Conservation (phyloP, 2,113 vertebrate species). For the Isurus oxyrinchus region DNA sequence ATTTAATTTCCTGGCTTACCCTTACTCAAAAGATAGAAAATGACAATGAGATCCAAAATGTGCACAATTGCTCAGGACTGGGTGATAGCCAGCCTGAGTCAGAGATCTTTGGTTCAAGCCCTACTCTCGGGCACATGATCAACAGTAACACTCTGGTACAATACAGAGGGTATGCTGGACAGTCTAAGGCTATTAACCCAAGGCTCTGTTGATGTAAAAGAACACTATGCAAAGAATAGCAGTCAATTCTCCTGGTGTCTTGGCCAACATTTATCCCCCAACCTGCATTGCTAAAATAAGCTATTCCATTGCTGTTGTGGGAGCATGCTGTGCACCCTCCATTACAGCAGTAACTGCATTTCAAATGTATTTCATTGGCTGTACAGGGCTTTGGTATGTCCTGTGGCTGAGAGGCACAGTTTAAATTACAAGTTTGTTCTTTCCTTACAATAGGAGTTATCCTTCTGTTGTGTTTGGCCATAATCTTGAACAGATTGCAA, state of each 20-base stretch:
- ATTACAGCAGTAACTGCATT: not conserved
- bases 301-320: not conserved
- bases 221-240: not conserved
- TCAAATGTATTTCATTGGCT: not conserved
- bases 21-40: not conserved
- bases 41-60: not conserved
- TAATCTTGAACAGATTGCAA: not conserved
- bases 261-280: not conserved
- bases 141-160: not conserved
- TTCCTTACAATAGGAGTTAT: not conserved
- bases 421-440: not conserved
- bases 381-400: not conserved
- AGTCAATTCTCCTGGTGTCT: not conserved
- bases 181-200: not conserved
- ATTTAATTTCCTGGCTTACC: not conserved
- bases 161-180: not conserved
- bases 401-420: not conserved
- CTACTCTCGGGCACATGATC: not conserved
- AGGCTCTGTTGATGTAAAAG: not conserved
- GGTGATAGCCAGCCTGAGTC: not conserved
- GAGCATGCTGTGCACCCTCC: not conserved
- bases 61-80: not conserved
- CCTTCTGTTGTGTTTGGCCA: not conserved
- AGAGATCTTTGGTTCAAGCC: not conserved
- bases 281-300: not conserved